Evolutionary conservation across 2,113 vertebrate species (phyloP).

Genomic region (Silurus glanis): DNA sequence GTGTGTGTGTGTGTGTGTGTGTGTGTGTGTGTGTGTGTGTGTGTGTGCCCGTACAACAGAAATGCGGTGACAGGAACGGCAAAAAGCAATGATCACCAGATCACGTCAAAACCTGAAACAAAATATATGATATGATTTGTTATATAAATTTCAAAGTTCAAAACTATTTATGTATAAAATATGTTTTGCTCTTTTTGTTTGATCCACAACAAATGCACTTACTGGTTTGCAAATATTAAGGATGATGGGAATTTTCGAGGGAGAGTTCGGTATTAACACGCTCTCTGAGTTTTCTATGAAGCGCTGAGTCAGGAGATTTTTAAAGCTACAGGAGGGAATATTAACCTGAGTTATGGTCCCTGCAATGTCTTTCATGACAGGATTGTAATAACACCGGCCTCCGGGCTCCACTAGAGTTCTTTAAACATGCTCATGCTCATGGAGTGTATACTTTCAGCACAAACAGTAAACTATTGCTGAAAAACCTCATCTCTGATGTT

Average conservation of each 20-base stretch:
- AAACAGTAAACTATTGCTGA: not conserved
- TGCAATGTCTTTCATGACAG: not conserved
- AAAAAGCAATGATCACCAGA: not conserved
- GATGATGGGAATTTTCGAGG: not conserved
- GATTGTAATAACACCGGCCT: not conserved
- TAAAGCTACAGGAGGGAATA: not conserved
- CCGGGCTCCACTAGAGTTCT: not conserved
- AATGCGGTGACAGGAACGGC: too few species aligned
- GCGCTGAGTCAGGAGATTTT: not conserved
- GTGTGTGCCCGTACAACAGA: too few species aligned
- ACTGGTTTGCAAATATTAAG: too few species aligned
- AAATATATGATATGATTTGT: not conserved
- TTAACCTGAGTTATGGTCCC: not conserved
- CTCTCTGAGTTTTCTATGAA: not conserved
- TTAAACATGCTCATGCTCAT: not conserved
- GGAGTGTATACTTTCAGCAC: not conserved
- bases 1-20: too few species aligned
- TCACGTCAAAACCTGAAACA: not conserved
- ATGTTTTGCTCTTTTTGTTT: not conserved
- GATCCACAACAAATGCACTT: not conserved
- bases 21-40: too few species aligned
- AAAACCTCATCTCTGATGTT: too few species aligned
- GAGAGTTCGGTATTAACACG: not conserved
- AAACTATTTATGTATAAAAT: not conserved
- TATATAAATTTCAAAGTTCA: not conserved